Evolutionary conservation across 2,113 vertebrate genomes (phyloP).

Genomic region (Zonotrichia leucophrys): DNA sequence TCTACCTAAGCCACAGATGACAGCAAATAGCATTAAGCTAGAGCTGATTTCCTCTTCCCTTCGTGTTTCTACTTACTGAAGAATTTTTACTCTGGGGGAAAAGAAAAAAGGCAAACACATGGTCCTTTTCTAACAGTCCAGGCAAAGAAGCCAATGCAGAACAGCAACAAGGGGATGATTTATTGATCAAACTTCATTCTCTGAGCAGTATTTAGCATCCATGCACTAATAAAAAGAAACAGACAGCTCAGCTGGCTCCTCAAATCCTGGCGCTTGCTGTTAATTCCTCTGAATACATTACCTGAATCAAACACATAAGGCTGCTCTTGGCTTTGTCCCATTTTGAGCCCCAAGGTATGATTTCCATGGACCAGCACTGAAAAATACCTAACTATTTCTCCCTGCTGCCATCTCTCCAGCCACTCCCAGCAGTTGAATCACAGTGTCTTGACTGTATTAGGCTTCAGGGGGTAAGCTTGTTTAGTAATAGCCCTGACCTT

Average conservation of each 20-base stretch:
- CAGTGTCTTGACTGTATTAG: slow-evolving; percentile 69
- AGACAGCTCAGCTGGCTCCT: slow-evolving; percentile 47
- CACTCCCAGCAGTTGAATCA: slow-evolving; percentile 59
- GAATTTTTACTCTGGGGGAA: neutral
- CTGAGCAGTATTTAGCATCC: slow-evolving; percentile 49
- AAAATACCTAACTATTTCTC: slow-evolving; percentile 55
- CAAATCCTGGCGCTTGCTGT: slow-evolving; percentile 4
- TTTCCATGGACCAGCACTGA: slow-evolving; percentile 45
- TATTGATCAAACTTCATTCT: slow-evolving; percentile 48
- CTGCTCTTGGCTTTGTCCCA: slow-evolving; percentile 29
- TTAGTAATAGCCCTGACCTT: slow-evolving; percentile 73
- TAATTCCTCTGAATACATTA: slow-evolving; percentile 54
- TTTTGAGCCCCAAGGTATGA: slow-evolving; percentile 59
- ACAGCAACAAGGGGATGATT: slow-evolving; percentile 41
- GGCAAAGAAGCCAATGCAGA: neutral
- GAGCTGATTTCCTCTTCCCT: neutral
- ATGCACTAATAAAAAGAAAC: slow-evolving; percentile 41
- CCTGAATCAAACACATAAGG: slow-evolving; percentile 38
- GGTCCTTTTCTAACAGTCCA: neutral
- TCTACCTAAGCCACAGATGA: neutral
- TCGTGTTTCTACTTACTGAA: neutral
- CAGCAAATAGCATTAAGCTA: neutral
- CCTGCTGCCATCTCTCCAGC: slow-evolving; percentile 39
- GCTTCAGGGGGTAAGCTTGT: slow-evolving; percentile 65
- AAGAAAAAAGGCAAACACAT: slow-evolving; percentile 28